Conservation (phyloP, 2,888 invertebrate species). For the Nomada lathburiana region DNA sequence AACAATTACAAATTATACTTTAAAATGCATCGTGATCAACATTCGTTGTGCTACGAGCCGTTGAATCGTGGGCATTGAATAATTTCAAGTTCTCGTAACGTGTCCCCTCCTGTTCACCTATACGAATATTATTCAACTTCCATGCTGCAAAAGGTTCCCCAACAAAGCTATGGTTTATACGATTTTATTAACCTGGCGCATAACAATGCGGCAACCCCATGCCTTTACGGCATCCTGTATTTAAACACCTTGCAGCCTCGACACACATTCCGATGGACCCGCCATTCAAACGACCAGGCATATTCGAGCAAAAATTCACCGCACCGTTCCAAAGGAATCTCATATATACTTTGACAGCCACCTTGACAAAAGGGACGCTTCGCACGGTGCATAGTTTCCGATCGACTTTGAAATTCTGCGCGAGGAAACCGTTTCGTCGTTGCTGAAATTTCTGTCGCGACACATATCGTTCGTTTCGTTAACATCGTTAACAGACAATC, state of each 20-base stretch:
- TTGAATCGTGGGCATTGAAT: too few relatives aligned
- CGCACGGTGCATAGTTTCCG: not conserved
- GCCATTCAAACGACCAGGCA: not conserved
- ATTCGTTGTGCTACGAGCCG: not conserved
- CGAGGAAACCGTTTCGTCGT: constrained; percentile 64
- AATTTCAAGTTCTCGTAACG: not conserved
- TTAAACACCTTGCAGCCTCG: not conserved
- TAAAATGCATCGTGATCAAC: not conserved
- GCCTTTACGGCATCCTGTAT: not conserved
- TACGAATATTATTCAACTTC: not conserved
- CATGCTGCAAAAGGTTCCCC: too few relatives aligned
- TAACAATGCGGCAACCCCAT: not conserved
- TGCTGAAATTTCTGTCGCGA: constrained; percentile 54
- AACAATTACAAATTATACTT: not conserved
- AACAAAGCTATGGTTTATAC: not conserved
- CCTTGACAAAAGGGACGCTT: not conserved
- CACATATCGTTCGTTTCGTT: not conserved
- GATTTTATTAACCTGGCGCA: not conserved
- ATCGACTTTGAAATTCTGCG: constrained; percentile 42
- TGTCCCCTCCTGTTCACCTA: too few relatives aligned
- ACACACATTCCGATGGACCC: not conserved
- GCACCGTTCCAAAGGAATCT: not conserved
- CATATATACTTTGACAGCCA: not conserved
- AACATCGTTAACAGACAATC: too few relatives aligned
- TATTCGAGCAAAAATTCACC: not conserved